Evolutionary conservation across 1,140 invertebrate species (phyloP).

Genomic region (Diorhabda carinulata): DNA sequence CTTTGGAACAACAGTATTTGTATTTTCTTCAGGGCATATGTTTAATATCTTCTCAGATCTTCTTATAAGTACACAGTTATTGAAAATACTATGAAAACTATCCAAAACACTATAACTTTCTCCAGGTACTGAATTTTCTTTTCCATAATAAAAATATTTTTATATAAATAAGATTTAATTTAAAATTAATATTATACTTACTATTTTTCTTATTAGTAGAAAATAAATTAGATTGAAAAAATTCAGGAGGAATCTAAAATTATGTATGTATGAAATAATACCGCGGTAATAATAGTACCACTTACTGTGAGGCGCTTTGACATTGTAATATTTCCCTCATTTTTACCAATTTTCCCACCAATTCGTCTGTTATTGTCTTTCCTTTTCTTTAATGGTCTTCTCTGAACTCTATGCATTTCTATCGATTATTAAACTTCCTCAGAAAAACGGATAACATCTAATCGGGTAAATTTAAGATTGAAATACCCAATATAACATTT

Average conservation of each 20-base stretch:
- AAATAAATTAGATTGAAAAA: conserved; percentile 14
- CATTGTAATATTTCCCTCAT: conserved; percentile 20
- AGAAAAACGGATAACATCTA: too few relatives aligned
- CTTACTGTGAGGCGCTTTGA: conserved; percentile 25
- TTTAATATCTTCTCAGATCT: conserved; percentile 16
- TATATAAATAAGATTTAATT: too few relatives aligned
- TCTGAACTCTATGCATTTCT: background rate
- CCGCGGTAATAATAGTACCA: conserved; percentile 13
- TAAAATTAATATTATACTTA: too few relatives aligned
- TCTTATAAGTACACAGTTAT: conserved; percentile 9
- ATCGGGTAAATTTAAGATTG: too few relatives aligned
- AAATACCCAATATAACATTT: too few relatives aligned
- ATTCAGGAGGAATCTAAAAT: conserved; percentile 28
- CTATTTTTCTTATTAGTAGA: background rate
- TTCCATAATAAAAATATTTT: too few relatives aligned
- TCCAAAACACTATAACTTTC: background rate
- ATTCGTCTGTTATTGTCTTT: conserved; percentile 1
- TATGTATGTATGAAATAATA: conserved; percentile 11
- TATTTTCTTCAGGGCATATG: too few relatives aligned
- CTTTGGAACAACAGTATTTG: too few relatives aligned
- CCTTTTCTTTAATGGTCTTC: conserved; percentile 1
- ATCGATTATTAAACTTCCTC: background rate
- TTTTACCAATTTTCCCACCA: conserved; percentile 7
- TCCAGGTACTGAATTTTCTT: too few relatives aligned
- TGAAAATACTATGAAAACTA: conserved; percentile 12